Evolutionary conservation across 2,888 invertebrate species (phyloP), one percentile per base, ranked within the genome.

Genomic region (Kryphioiulus occultus): DNA sequence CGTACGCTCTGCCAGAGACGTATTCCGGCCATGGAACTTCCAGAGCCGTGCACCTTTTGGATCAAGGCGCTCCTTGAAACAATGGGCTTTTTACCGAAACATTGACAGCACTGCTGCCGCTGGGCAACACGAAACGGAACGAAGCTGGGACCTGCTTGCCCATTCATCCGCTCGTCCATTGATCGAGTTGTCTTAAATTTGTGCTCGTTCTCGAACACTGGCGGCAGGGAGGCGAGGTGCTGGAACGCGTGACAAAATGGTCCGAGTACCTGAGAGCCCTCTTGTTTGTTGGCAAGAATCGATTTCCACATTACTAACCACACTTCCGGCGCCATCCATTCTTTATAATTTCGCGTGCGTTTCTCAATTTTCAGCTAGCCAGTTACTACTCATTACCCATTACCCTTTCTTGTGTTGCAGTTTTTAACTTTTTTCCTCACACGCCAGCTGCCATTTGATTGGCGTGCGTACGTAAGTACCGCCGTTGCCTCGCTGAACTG

Each of bases 221-320:
- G 42, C 17, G 85, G 42, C 42, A 85, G 30, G 30, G 3, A 78
- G 78, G 30, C 78, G 17, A 30, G 15, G 78, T 78, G 78, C 78
- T 78, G 78, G 78, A 30, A 32, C 78, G 30, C 30, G 30, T 30
- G 30, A 78, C 85, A n/a, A 85, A 85, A 22, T 84, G 39, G 85
- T 26, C 42, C 39, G 44, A 85, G 85, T 85, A 85, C 85, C 85
- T 85, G 85, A 85, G 85, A 85, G 85, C 85, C 42, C 42, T 26
- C 85, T 39, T 85, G 68, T 68, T 68, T 26, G 78, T 30, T 30
- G 30, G 78, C 78, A 26, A 78, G 78, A 78, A 78, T 78, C 78
- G 78, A 26, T 78, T 78, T 78, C 30, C 78, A 78, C 78, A 30
- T 78, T 78, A 78, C 78, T 78, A 78, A 78, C 78, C 78, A 12